Evolutionary conservation across 1,140 invertebrate species (phyloP).

Genomic region (Drosophila obscura): DNA sequence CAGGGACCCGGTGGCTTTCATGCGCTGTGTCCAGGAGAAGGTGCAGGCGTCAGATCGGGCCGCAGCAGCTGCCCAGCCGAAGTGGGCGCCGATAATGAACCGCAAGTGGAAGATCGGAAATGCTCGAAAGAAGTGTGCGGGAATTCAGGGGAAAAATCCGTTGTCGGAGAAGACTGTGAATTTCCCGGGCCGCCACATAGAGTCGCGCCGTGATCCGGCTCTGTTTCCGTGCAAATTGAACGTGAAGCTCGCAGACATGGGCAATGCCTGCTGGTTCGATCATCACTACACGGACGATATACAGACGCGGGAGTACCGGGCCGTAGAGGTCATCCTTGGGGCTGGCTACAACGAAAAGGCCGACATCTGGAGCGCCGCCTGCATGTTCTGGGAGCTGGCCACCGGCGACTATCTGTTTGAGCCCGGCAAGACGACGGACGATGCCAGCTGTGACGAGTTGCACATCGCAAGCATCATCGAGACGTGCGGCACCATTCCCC

Average conservation of each 20-base stretch:
- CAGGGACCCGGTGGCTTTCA: too few species aligned
- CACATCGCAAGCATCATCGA: constrained; percentile 99
- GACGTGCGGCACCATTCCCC: constrained; percentile 96
- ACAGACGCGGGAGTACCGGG: constrained; percentile 98
- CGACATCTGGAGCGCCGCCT: constrained; percentile 99
- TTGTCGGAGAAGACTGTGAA: not conserved
- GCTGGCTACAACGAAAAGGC: constrained; percentile 96
- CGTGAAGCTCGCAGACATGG: constrained; percentile 98
- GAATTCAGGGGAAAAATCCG: not conserved
- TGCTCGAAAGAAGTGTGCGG: not conserved
- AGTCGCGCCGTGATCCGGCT: constrained; percentile 88
- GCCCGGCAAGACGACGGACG: constrained; percentile 92
- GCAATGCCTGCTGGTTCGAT: constrained; percentile 99
- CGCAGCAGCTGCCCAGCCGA: not conserved
- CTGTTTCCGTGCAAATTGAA: constrained; percentile 91
- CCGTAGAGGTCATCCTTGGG: constrained; percentile 97
- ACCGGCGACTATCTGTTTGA: constrained; percentile 99
- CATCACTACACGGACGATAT: constrained; percentile 98
- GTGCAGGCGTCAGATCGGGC: too few species aligned
- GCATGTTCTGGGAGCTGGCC: constrained; percentile 99
- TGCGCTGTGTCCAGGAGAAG: too few species aligned
- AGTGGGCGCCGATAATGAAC: not conserved
- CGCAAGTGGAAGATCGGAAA: not conserved
- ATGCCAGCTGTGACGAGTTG: constrained; percentile 95
- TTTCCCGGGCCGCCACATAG: constrained; percentile 50